phyloP scores from a whole-genome alignment of 2,888 invertebrate species.

The Drosophila pseudotakahashii region DNA sequence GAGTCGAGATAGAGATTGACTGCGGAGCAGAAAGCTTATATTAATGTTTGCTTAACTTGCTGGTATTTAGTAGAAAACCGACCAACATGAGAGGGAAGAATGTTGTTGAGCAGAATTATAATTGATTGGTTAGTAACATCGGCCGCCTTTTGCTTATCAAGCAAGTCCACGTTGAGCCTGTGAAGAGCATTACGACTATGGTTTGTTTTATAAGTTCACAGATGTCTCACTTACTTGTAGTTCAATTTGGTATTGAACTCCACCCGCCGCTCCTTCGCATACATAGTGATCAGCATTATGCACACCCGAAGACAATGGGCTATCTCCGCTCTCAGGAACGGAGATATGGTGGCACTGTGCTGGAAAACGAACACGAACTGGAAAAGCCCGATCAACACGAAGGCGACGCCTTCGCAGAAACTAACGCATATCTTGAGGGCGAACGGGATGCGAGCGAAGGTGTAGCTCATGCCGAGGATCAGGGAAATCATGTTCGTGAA shows the following conservation, averaged over 20 bases:
- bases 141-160: conserved; percentile 93
- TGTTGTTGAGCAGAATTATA: conserved; percentile 94
- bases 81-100: conserved; percentile 96
- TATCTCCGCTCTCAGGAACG: conserved; percentile 87
- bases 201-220: too few species aligned
- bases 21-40: conserved; percentile 7
- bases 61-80: conserved; percentile 67
- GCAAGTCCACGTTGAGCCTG: conserved; percentile 85
- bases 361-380: conserved; percentile 86
- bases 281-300: conserved; percentile 90
- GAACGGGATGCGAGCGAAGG: conserved; percentile 93
- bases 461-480: conserved; percentile 88
- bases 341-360: conserved; percentile 88
- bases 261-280: conserved; percentile 93
- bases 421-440: conserved; percentile 88
- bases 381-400: conserved; percentile 88
- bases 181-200: neutral
- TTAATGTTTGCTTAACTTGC: too few species aligned
- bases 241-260: conserved; percentile 95
- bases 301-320: conserved; percentile 90
- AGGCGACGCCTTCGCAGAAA: conserved; percentile 87
- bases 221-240: conserved; percentile 86
- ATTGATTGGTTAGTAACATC: conserved; percentile 93
- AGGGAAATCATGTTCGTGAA: conserved; percentile 81
- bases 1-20: conserved; percentile 85